Percentiles rank a stretch among this genome's conserved stretches.
These are phyloP conservation scores for Sinocyclocheilus rhinocerous DNA, from an alignment of 2,113 vertebrate genomes.

Conservation along the genomic window DNA sequence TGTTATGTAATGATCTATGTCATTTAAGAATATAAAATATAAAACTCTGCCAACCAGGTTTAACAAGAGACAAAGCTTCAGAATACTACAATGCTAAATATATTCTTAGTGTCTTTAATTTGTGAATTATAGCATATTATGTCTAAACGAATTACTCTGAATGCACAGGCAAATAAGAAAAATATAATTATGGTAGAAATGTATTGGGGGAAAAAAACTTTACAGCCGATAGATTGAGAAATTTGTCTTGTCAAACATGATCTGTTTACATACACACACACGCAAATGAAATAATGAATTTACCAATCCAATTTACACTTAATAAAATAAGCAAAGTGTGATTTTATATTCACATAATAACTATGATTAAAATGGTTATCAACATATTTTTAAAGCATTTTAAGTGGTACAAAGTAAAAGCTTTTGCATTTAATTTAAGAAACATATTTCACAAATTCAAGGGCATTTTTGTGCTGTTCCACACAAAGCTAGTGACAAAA, in stretches of 20 bases:
- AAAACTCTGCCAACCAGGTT: no score
- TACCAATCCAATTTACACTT: conserved; percentile 7
- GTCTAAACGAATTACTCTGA: conserved; percentile 86
- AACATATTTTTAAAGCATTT: neutral
- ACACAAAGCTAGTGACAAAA: no score
- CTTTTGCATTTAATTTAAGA: no score
- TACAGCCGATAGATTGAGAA: conserved; percentile 78
- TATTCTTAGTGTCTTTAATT: conserved; percentile 63
- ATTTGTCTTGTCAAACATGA: no score
- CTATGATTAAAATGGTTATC: neutral
- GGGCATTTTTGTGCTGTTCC: no score
- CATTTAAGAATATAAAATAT: no score
- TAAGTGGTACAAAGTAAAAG: no score
- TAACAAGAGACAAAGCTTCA: neutral
- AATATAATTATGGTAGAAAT: conserved; percentile 65
- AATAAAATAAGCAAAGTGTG: conserved; percentile 18
- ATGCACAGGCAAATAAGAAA: conserved; percentile 85
- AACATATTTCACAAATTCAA: no score
- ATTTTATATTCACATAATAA: conserved; percentile 7
- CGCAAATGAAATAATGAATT: conserved; percentile 11
- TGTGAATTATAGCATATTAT: conserved; percentile 84
- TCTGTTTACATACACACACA: conserved; percentile 65
- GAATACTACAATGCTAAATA: neutral
- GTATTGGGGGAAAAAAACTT: conserved; percentile 78
- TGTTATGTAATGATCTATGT: no score